Conservation (phyloP, 1,140 invertebrate species). For the Batillaria attramentaria region DNA sequence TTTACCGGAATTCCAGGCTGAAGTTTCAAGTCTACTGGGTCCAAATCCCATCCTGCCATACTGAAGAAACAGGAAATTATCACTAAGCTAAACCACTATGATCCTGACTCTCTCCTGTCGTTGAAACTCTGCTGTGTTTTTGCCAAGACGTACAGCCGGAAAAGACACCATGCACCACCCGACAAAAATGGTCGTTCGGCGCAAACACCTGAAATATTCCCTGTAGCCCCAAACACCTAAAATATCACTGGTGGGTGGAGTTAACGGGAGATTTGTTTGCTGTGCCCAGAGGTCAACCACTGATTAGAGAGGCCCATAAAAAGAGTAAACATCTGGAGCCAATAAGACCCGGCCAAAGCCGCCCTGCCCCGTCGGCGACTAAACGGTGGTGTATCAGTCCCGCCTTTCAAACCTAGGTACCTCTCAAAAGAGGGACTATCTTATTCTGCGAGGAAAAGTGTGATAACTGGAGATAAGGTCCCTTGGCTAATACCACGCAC, state of each 20-base stretch:
- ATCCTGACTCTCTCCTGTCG: background rate
- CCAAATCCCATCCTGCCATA: background rate
- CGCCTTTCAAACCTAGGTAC: background rate
- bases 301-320: background rate
- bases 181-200: background rate
- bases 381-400: background rate
- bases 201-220: background rate
- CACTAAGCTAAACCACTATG: background rate
- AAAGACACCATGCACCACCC: background rate
- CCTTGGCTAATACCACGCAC: no score
- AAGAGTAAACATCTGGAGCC: background rate
- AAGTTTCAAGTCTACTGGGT: conserved; percentile 10
- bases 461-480: background rate
- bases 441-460: background rate
- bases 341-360: background rate
- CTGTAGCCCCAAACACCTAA: no score
- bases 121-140: background rate
- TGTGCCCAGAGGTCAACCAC: background rate
- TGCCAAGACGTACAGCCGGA: background rate
- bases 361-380: background rate
- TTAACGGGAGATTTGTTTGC: no score
- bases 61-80: background rate
- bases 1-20: conserved; percentile 8
- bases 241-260: no score
- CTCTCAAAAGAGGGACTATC: background rate